A percentile compares a stretch with the other conserved stretches of the same genome.
Evolutionary conservation across 2,113 vertebrate species (phyloP).

Genomic region (Xyrauchen texanus): DNA sequence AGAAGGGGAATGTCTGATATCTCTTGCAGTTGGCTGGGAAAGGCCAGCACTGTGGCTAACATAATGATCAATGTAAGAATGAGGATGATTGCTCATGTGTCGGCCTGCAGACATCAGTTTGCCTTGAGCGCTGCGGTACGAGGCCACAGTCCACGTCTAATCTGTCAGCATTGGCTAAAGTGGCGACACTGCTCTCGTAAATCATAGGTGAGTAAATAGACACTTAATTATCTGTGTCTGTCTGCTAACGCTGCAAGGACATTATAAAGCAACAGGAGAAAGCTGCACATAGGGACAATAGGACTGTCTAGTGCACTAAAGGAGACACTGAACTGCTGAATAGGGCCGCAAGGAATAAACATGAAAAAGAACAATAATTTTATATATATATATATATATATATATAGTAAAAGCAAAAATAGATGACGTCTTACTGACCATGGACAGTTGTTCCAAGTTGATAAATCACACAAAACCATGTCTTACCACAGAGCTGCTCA

Average conservation of each 20-base stretch:
- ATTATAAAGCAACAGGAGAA: constrained; percentile 52
- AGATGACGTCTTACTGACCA: no score
- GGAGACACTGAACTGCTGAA: background rate
- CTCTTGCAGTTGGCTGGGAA: constrained; percentile 54
- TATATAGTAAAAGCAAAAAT: no score
- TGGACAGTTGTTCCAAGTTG: no score
- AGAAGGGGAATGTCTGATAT: constrained; percentile 67
- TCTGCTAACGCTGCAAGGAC: constrained; percentile 58
- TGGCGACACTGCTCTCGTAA: constrained; percentile 59
- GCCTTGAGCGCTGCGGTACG: constrained; percentile 64
- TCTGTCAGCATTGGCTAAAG: constrained; percentile 64
- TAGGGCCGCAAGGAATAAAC: no score
- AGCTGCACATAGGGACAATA: constrained; percentile 41
- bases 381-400: no score
- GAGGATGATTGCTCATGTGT: constrained; percentile 71
- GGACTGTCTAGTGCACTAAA: constrained; percentile 21
- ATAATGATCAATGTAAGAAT: constrained; percentile 70
- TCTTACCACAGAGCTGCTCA: no score
- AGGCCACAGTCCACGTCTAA: constrained; percentile 60
- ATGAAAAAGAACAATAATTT: no score
- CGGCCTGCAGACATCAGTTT: constrained; percentile 59
- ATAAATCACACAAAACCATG: no score
- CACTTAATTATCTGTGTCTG: constrained; percentile 67
- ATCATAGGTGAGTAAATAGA: constrained; percentile 61
- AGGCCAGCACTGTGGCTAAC: constrained; percentile 58